phyloP scores from a whole-genome alignment of 1,140 invertebrate species.

The Tetranychus urticae region DNA sequence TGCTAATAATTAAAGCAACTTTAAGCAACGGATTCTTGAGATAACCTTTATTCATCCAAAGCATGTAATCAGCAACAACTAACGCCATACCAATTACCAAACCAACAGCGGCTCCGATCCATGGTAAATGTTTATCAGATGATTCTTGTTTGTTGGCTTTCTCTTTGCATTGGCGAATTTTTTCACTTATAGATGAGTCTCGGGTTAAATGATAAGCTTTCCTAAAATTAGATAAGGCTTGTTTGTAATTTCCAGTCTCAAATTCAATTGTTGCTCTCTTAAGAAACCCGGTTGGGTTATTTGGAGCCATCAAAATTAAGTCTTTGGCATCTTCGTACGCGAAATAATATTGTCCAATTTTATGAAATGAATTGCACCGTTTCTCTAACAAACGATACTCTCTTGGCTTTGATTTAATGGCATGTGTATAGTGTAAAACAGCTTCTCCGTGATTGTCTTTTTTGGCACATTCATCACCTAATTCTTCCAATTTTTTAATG shows the following conservation, averaged over 20 bases:
- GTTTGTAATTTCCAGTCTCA: background rate
- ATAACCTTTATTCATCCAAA: background rate
- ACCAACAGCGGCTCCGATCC: background rate
- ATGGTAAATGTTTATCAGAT: background rate
- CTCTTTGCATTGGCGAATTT: background rate
- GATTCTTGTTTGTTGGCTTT: background rate
- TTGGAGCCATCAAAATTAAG: slow-evolving; percentile 42
- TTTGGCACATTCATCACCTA: slow-evolving; percentile 48
- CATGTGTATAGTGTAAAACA: slow-evolving; percentile 49
- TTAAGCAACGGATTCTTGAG: background rate
- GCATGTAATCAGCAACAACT: background rate
- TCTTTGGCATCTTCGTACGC: slow-evolving; percentile 50
- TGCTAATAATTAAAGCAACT: background rate
- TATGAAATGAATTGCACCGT: slow-evolving; percentile 48
- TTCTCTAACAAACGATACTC: slow-evolving; percentile 51
- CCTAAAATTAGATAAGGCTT: background rate
- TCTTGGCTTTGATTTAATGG: slow-evolving; percentile 42
- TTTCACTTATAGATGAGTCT: background rate
- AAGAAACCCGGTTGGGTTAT: slow-evolving; percentile 11
- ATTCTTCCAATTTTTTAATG: slow-evolving; percentile 29
- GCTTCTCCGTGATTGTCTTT: slow-evolving; percentile 46
- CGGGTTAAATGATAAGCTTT: background rate
- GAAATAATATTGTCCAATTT: slow-evolving; percentile 45
- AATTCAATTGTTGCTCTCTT: background rate
- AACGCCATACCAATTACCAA: background rate